Base-by-base conservation (phyloP, 2,797 vertebrate species). In the Enteromius paludinosus region DNA sequence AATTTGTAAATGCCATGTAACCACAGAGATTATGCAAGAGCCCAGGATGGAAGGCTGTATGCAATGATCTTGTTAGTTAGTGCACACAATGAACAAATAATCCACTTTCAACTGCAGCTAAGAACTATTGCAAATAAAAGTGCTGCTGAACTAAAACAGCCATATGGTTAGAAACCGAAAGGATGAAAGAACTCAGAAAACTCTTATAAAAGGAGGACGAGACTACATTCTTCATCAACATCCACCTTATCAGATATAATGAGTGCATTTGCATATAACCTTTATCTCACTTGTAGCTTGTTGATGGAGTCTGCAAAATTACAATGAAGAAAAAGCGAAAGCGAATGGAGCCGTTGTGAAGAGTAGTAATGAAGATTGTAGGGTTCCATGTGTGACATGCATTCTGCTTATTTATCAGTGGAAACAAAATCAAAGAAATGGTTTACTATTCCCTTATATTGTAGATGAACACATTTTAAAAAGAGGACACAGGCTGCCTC, bases 211-310 rank as follows among this genome's bases (percentile, higher is more conserved):
- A 65, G 17, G 54, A 78, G 68, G 30, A 71, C 8, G 8, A 78
- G 81, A 77, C 81, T 61, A 47, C 35, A 47, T 70, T 70, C 81
- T 59, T 69, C 72, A 80, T 78, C 70, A 84, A 70, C 56, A 78
- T 41, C 79, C 25, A 28, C 74, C 80, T 83, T 83, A 86, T 85
- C 84, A 83, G 87, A 83, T 70, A 81, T 87, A 84, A 88, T 85
- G 84, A 80, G 75, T 64, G 41, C 75, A 87, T 88, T 88, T 88
- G 85, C 87, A 88, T 87, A 85, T 87, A 86, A 87, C 87, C 85
- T 88, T 87, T 86, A 47, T 83, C 56, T 65, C 45, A 68, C 74
- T 79, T 83, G 76, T 81, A 77, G 52, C 73, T 66, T 74, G 78
- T 75, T 76, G 65, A 70, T 72, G 70, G 30, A 52, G 69, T 20